These are phyloP conservation scores for Passer montanus DNA, from an alignment of 2,113 vertebrate genomes.

Conservation along the genomic window DNA sequence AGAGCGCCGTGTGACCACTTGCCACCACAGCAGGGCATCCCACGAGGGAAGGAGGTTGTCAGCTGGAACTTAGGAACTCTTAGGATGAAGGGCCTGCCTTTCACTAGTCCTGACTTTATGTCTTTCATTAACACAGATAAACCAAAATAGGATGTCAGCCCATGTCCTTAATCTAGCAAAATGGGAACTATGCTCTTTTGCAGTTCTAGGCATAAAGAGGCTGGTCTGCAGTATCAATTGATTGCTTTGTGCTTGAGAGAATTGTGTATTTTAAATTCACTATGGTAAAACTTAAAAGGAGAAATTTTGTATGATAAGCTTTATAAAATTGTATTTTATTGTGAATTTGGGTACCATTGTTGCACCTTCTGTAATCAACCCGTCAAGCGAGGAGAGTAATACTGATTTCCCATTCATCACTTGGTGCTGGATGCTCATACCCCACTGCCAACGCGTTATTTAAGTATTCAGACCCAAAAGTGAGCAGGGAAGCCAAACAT, in stretches of 20 bases:
- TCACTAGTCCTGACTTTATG: not conserved
- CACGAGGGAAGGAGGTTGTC: fast-evolving
- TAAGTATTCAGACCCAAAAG: not conserved
- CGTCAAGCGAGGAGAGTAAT: not conserved
- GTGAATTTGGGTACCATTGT: not conserved
- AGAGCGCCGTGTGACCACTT: fast-evolving
- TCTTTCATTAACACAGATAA: not conserved
- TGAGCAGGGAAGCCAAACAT: not conserved
- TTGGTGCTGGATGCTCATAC: not conserved
- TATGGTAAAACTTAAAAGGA: not conserved
- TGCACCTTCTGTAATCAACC: not conserved
- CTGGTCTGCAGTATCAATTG: not conserved
- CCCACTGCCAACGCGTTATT: not conserved
- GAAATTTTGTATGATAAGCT: not conserved
- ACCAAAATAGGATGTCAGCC: not conserved
- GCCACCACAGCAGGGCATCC: not conserved
- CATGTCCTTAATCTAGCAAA: not conserved
- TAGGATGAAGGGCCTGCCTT: not conserved
- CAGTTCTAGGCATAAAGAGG: not conserved
- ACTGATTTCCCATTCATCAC: not conserved
- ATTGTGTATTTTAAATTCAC: not conserved
- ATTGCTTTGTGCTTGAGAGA: not conserved
- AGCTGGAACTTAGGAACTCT: not conserved
- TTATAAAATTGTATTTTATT: not conserved
- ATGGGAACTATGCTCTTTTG: not conserved